These are phyloP conservation scores for Altica lythri DNA, from an alignment of 2,888 invertebrate species.

Conservation along the genomic window DNA sequence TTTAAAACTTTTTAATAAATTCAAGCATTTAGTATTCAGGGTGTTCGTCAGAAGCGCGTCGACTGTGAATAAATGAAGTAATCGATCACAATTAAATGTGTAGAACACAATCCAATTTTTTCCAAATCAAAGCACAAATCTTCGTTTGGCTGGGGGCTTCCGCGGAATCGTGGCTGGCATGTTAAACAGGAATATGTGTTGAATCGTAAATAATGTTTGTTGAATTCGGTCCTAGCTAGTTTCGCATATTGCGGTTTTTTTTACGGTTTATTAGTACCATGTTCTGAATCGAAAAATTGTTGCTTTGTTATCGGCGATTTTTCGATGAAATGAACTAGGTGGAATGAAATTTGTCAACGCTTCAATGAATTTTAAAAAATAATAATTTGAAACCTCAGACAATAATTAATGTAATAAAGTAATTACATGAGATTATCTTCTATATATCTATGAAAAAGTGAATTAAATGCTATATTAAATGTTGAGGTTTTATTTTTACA, in stretches of 20 bases:
- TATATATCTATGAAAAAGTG: too few species aligned
- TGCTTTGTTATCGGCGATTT: too few species aligned
- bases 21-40: conserved; percentile 39
- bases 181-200: conserved; percentile 27
- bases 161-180: conserved; percentile 37
- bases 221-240: conserved; percentile 6
- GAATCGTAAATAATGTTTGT: conserved; percentile 23
- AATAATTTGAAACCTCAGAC: too few species aligned
- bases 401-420: too few species aligned
- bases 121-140: conserved; percentile 42
- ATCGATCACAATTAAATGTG: conserved; percentile 49
- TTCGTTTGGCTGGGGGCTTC: conserved; percentile 38
- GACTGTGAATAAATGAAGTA: conserved; percentile 41
- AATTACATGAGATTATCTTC: too few species aligned
- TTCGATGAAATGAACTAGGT: too few species aligned
- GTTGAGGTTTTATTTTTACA: too few species aligned
- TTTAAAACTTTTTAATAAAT: conserved; percentile 14
- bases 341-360: too few species aligned
- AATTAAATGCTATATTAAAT: too few species aligned
- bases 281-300: conserved; percentile 8
- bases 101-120: conserved; percentile 40
- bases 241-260: neutral
- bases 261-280: too few species aligned
- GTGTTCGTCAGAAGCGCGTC: conserved; percentile 31
- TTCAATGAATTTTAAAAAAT: neutral